phyloP scores from a whole-genome alignment of 2,888 invertebrate genomes.

The Pachliopta kotzebuea region DNA sequence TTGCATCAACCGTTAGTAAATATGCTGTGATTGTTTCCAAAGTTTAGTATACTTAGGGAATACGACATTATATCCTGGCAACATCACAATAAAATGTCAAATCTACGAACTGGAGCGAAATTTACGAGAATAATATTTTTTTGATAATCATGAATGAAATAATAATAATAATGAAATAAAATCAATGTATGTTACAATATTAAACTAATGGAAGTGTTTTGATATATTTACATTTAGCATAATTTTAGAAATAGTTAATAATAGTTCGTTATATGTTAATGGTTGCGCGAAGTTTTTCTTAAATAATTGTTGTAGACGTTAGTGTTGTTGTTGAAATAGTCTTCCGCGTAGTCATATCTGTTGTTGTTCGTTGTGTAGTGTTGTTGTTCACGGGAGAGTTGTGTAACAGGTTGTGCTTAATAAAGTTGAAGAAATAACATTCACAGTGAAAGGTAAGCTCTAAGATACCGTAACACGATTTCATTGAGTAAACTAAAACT shows the following conservation, averaged over 20 bases:
- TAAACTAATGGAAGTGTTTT: conserved; percentile 8
- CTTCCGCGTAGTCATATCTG: conserved; percentile 44
- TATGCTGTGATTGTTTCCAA: too few species aligned
- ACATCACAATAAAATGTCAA: conserved; percentile 57
- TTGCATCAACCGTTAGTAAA: too few species aligned
- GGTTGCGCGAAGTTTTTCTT: conserved; percentile 30
- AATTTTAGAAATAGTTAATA: conserved; percentile 7
- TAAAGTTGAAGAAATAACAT: conserved; percentile 61
- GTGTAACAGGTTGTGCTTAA: conserved; percentile 61
- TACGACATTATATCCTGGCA: conserved; percentile 42
- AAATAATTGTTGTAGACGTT: conserved; percentile 39
- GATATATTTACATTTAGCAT: conserved; percentile 12
- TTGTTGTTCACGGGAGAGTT: conserved; percentile 33
- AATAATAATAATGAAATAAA: conserved; percentile 37
- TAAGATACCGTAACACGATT: not conserved
- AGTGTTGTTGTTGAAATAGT: conserved; percentile 45
- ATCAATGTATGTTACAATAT: conserved; percentile 8
- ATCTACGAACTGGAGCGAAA: conserved; percentile 67
- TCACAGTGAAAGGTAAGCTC: conserved; percentile 59
- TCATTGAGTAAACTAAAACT: too few species aligned
- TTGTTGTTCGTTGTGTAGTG: conserved; percentile 34
- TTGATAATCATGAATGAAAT: conserved; percentile 71
- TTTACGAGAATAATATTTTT: conserved; percentile 52
- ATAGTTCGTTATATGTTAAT: conserved; percentile 28
- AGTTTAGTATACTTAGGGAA: not conserved